phyloP scores from a whole-genome alignment of 1,140 invertebrate species.

The Procambarus clarkii region DNA sequence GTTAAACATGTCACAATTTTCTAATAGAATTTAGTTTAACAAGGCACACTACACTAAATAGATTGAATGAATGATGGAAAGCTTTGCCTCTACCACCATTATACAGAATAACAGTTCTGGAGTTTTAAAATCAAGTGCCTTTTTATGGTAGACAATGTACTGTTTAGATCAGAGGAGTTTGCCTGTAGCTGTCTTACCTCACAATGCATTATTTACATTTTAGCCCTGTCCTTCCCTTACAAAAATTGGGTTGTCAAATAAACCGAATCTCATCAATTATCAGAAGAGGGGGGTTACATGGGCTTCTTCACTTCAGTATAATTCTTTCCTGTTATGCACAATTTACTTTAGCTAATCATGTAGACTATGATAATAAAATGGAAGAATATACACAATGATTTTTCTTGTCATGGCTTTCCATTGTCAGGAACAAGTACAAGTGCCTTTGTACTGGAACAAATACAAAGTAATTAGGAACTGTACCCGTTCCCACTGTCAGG shows the following conservation, averaged over 20 bases:
- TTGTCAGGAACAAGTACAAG: too few species aligned
- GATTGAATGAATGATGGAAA: constrained; percentile 6
- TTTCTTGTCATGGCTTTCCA: background rate
- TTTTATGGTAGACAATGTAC: constrained; percentile 55
- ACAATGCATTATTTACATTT: constrained; percentile 55
- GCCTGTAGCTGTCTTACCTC: constrained; percentile 62
- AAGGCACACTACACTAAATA: constrained; percentile 19
- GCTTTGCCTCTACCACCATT: constrained; percentile 11
- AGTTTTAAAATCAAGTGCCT: constrained; percentile 68
- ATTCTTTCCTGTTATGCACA: constrained; percentile 70
- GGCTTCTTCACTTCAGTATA: constrained; percentile 66
- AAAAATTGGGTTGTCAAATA: constrained; percentile 16
- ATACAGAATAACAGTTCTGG: constrained; percentile 35
- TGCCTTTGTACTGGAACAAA: too few species aligned
- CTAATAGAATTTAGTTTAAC: constrained; percentile 36
- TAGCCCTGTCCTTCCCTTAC: background rate
- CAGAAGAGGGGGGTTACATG: constrained; percentile 28
- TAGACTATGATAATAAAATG: constrained; percentile 69
- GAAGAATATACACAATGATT: constrained; percentile 29
- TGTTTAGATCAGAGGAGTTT: constrained; percentile 60
- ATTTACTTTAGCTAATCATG: constrained; percentile 69
- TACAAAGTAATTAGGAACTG: too few species aligned
- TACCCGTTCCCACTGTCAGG: too few species aligned
- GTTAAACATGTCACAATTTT: constrained; percentile 29
- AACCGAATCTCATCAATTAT: constrained; percentile 47